Conservation (phyloP, 2,113 vertebrate species). For the Monarcha castaneiventris region DNA sequence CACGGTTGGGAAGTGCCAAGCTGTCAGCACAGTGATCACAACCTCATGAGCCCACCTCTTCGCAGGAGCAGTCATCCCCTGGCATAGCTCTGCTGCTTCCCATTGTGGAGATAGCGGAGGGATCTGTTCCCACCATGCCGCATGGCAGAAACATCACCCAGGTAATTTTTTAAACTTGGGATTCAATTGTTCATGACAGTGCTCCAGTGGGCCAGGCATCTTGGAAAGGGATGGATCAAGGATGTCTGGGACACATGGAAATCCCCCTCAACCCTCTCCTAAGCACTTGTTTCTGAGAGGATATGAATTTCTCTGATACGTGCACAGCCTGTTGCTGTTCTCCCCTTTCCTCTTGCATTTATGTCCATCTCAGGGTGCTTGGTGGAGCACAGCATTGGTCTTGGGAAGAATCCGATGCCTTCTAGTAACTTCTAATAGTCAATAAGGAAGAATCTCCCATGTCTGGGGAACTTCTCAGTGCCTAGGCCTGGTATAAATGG, state of each 20-base stretch:
- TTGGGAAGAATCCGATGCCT: neutral
- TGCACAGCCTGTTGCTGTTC: neutral
- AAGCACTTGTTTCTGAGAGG: neutral
- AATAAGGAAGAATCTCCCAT: neutral
- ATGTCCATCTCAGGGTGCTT: rapidly evolving
- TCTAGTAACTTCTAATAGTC: neutral
- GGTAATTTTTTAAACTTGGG: neutral
- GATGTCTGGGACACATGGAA: neutral
- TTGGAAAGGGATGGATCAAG: neutral
- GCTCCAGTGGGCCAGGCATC: neutral
- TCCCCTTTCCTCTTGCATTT: neutral
- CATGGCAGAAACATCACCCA: neutral
- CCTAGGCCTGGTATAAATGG: neutral
- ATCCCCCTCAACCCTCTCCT: neutral
- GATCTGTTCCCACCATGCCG: neutral
- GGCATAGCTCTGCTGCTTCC: neutral
- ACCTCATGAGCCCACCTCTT: neutral
- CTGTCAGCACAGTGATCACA: neutral
- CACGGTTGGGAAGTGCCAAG: neutral
- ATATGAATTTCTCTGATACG: neutral
- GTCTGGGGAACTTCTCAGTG: neutral
- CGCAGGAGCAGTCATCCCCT: neutral
- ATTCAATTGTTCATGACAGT: neutral
- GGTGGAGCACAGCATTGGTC: neutral
- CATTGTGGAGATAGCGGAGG: neutral